These are phyloP conservation scores for Hirtodrosophila duncani DNA, from an alignment of 2,888 invertebrate species.

Conservation along the genomic window DNA sequence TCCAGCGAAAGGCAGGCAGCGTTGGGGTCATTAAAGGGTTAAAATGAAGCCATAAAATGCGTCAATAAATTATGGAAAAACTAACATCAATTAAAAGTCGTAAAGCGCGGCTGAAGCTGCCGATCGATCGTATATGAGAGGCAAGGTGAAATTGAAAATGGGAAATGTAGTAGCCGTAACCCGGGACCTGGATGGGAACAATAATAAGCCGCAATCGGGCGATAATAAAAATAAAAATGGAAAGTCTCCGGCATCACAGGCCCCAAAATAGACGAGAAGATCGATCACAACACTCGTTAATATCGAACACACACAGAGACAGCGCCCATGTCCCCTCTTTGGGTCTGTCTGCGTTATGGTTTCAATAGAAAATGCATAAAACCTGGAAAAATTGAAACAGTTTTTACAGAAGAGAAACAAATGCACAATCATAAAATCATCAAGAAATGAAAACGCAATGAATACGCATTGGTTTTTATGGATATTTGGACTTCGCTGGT, in stretches of 20 bases:
- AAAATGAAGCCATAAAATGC: constrained; percentile 68
- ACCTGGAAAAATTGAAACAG: constrained; percentile 60
- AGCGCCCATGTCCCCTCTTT: too few species aligned
- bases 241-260: constrained; percentile 20
- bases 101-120: constrained; percentile 44
- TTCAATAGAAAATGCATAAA: constrained; percentile 75
- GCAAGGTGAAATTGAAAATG: constrained; percentile 36
- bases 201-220: constrained; percentile 58
- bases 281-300: constrained; percentile 44
- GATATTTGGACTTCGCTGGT: constrained; percentile 62
- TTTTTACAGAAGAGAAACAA: constrained; percentile 54
- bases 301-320: constrained; percentile 40
- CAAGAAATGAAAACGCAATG: constrained; percentile 49
- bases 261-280: constrained; percentile 44
- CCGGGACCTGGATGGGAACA: constrained; percentile 3
- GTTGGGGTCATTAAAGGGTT: constrained; percentile 68
- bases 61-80: constrained; percentile 74
- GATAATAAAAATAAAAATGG: constrained; percentile 51
- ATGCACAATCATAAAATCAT: constrained; percentile 45
- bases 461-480: constrained; percentile 60
- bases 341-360: constrained; percentile 50
- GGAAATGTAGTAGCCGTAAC: constrained; percentile 17
- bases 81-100: constrained; percentile 75
- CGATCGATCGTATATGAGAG: constrained; percentile 4
- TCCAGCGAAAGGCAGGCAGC: constrained; percentile 49